Conservation (phyloP, 1,140 invertebrate genomes). For the Solenopsis fugax region DNA sequence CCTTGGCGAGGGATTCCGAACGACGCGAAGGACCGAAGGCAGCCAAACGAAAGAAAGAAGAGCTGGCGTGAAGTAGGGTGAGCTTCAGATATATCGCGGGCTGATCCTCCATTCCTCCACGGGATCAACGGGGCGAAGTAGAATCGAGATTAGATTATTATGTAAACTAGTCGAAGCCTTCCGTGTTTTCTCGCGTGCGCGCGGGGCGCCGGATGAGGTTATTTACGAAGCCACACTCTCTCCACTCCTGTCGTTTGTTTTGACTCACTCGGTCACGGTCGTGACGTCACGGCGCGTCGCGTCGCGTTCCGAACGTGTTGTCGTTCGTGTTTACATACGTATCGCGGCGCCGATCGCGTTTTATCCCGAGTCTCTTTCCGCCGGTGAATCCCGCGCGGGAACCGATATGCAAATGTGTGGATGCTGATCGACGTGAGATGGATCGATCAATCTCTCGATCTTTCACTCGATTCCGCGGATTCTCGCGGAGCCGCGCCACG, state of each 20-base stretch:
- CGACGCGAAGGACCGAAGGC: neutral
- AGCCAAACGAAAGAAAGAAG: neutral
- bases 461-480: too few species aligned
- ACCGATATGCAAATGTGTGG: too few species aligned
- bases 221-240: neutral
- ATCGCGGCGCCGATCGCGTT: too few species aligned
- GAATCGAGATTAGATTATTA: slow-evolving; percentile 23
- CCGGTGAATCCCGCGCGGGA: too few species aligned
- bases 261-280: neutral
- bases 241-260: neutral
- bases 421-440: too few species aligned
- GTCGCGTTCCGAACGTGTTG: too few species aligned
- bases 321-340: too few species aligned
- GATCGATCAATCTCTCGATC: too few species aligned
- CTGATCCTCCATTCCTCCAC: neutral
- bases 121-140: neutral
- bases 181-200: neutral
- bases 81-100: neutral
- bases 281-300: neutral
- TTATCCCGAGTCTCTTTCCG: too few species aligned
- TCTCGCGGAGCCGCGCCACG: too few species aligned
- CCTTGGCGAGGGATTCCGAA: neutral
- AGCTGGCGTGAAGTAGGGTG: neutral
- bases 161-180: neutral
- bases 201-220: too few species aligned